Base-by-base conservation (phyloP, 37 sponge, comb jelly and placozoan genomes). In the Chondrilla cf. caribensis region DNA sequence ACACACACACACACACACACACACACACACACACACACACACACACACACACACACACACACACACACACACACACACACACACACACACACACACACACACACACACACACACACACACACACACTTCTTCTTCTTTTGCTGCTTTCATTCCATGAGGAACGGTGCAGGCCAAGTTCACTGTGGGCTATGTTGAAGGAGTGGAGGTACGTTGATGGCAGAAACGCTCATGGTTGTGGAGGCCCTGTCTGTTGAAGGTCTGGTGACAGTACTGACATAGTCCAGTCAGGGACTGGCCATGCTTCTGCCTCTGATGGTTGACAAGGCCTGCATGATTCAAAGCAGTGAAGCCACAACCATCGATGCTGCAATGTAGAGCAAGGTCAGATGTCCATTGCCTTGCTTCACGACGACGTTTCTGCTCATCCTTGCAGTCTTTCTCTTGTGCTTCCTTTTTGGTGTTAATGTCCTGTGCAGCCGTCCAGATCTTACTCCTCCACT, bases 171-270 rank as follows among this genome's bases (percentile, higher is more conserved):
- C 68, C 68, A 67, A 67, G 64, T 67, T 67, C 68, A 67, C 68
- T 67, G 68, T 31, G 35, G 32, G n/a, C 32, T 28, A 18, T 67
- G 68, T 31, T 67, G 68, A 18, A 67, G 68, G 29, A 1, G 68
- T 26, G 68, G 26, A 17, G 32, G 33, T 67, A 3, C 68, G 2
- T 4, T 67, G 68, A 67, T 73, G 39, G 44, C 76, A 73, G 42
- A 73, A 73, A 73, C 76, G 76, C 43, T 73, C 44, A 24, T 73
- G 76, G 43, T 73, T 79, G 62, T 60, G 60, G 58, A 82, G 42
- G 18, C 54, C 35, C 11, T 68, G 82, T 43, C 7, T n/a, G 19
- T 5, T 6, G 40, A 82, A 82, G 3, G 58, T 37, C 55, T 73
- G 76, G 76, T 73, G 76, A 43, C 76, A 73, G 76, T 15, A 68